Evolutionary conservation across 1,140 invertebrate species (phyloP), one percentile per base, ranked within the genome.

Genomic region (Piezodorus guildinii): DNA sequence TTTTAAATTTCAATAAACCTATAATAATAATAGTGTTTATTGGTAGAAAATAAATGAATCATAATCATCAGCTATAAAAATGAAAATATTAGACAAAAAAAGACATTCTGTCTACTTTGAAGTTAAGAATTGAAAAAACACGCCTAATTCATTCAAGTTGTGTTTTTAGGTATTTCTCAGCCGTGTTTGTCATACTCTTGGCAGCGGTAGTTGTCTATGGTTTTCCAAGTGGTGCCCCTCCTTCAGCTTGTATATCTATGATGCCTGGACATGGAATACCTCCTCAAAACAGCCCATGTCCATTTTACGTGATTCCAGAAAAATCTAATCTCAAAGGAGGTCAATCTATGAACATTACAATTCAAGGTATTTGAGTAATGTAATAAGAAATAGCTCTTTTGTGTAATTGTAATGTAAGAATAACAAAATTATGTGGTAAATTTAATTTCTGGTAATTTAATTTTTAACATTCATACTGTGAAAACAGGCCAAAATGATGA

Each of bases 171-270:
- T 52, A 52, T 23, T 12, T 52, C 10, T 14, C n/a, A 14, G 51
- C n/a, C n/a, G 2, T 52, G 19, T 4, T 52, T n/a, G 51, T 52
- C 1, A 5, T 19, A 21, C 21, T n/a, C 3, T 3, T 12, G 6
- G 21, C 21, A 2, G 8, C 62, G 1, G 43, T 8, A 12, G 34
- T 19, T 3, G 46, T 46, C 5, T 43, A 62, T 10, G 66, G 62
- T 6, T 69, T 65, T 44, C 30, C 25, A 4, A 49, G 15, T 3
- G 80, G 80, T 8, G 79, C 79, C 0, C 79, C 79, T 0, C 64
- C 68, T 5, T 73, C 72, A 44, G 76, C 76, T 12, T 81, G 80
- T 69, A 68, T 69, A 6, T 74, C 77, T 69, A 77, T 81, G 77
- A 72, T 75, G 6, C 79, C 80, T 1, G 70, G 73, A 49, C 80